Evolutionary conservation across 2,113 vertebrate species (phyloP), one percentile per base, ranked within the genome.

Genomic region (Onychostoma macrolepis): DNA sequence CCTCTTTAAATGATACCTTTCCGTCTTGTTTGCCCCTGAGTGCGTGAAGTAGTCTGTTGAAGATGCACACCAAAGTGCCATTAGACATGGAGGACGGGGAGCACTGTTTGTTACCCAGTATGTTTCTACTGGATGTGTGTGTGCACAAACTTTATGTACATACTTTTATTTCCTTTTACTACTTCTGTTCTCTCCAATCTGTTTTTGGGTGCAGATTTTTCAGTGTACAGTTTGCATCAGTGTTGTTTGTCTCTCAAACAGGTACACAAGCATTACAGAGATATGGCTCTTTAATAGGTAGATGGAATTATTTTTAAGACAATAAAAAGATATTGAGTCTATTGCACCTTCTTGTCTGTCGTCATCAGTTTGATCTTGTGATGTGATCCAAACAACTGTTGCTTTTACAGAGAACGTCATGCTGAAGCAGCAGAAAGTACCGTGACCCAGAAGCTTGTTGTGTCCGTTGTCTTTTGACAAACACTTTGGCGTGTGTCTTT

Each of bases 241-340:
- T 94, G 91, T 94, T 94, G 92, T 96, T 95, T 95, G 92, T 94
- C 90, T 93, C 90, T 90, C 81, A 50, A 91, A 93, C 93, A 94
- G 94, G 95, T 96, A 95, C 95, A 95, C 94, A 67, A 82, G 65
- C 58, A 82, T 93, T 93, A 93, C 87, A 94, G 95, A 95, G 95
- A 93, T 96, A 95, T 89, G 92, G 93, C 96, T 96, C 94, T 92
- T 92, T 92, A 89, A 95, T 88, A 88, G 93, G 92, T 91, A 63
- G 91, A 94, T 94, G 91, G 85, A 91, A 91, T 89, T 91, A 92
- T 92, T 93, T 92, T 86, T 92, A 92, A 93, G 82, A 92, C 93
- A 94, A 96, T 94, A 92, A 93, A 91, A 92, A 88, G n/a, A 86
- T 36, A 5, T 61, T 15, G 38, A 6, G 36, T 75, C 56, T 83